Evolutionary conservation across 2,797 vertebrate genomes (phyloP), one percentile per base, ranked within the genome.

Genomic region (Coranthus polyacanthus): DNA sequence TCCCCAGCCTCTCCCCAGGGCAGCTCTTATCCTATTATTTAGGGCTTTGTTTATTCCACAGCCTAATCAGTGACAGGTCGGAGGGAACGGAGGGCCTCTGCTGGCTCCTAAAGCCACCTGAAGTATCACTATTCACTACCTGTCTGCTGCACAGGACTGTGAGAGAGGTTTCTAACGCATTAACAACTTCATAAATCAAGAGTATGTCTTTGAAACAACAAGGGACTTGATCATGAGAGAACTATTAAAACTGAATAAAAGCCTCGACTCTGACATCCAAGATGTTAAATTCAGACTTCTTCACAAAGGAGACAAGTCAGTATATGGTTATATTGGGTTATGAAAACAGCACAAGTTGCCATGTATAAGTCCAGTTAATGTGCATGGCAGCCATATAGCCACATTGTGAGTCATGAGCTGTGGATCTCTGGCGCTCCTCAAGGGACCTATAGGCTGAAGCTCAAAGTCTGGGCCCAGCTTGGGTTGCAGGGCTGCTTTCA

Each of bases 41-140:
- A 92, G 82, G 81, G 84, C 71, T 90, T 86, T 88, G 87, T 93
- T 93, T 93, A 91, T 92, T 90, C 83, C 92, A 89, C 83, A 81
- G 84, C 69, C 84, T 90, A 88, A 92, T 92, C 87, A 88, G 90
- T 91, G 88, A 86, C 90, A 91, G 89, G 75, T 91, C 60, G 53
- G 61, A 66, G 79, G 76, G 70, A 79, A 77, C 52, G 53, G 68
- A 80, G 81, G 78, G 75, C 72, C 81, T 81, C 59, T 32, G 50
- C 58, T 63, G 80, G 62, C 68, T 83, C 78, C 80, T 75, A 47
- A 80, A 78, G 70, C 82, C 83, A 89, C 84, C 87, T 89, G 75
- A 82, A 81, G 72, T 62, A 85, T 79, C 57, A 11, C 76, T 63
- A 73, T 79, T 86, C 80, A 85, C 85, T 78, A 86, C 84, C 88